These are phyloP conservation scores for Gorilla gorilla DNA, from an alignment of 2,113 vertebrate species.

Conservation along the genomic window DNA sequence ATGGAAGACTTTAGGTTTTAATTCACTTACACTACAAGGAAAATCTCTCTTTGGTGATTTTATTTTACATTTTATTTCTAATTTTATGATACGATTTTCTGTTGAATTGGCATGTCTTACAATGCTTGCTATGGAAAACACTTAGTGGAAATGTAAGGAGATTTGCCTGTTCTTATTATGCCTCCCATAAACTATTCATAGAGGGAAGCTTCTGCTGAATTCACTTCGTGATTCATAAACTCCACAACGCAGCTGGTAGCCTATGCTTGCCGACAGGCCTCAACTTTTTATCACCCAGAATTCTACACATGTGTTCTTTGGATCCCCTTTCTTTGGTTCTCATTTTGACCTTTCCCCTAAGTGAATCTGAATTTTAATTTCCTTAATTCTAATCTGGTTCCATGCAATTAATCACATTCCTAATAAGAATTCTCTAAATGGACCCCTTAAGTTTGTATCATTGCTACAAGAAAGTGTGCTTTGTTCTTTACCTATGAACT, in stretches of 20 bases:
- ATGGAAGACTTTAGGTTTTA: background rate
- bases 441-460: background rate
- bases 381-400: background rate
- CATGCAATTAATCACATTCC: background rate
- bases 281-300: background rate
- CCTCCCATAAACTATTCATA: background rate
- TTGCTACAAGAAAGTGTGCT: rapidly evolving
- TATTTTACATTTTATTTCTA: background rate
- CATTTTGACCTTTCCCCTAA: conserved; percentile 14
- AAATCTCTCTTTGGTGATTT: background rate
- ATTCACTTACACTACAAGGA: background rate
- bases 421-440: background rate
- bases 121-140: background rate
- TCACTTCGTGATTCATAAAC: background rate
- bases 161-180: background rate
- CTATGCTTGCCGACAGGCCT: background rate
- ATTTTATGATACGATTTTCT: background rate
- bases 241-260: background rate
- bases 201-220: background rate
- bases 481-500: background rate
- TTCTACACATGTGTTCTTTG: background rate
- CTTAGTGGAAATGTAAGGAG: background rate
- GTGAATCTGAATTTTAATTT: background rate
- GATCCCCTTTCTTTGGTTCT: background rate
- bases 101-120: background rate